Conservation (phyloP, 2,888 invertebrate genomes). For the Thyatira batis region DNA sequence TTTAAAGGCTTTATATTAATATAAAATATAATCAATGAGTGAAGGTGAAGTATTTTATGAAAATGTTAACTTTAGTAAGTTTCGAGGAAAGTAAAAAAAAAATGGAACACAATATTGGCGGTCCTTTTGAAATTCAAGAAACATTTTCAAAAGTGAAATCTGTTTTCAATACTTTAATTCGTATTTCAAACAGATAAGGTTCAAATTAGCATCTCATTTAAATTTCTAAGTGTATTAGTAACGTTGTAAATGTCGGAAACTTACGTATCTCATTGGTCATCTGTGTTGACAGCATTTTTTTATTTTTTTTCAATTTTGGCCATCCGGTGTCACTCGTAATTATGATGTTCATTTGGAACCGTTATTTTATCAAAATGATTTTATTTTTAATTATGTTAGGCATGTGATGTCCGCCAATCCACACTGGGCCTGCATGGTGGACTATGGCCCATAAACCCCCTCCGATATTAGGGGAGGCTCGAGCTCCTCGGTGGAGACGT, state of each 20-base stretch:
- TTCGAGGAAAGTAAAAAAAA: slow-evolving; percentile 11
- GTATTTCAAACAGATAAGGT: neutral
- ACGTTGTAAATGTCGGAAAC: slow-evolving; percentile 7
- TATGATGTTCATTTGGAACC: neutral
- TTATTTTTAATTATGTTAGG: too few species aligned
- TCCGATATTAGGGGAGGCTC: too few species aligned
- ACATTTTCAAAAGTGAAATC: neutral
- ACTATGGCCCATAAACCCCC: too few species aligned
- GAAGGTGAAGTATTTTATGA: too few species aligned
- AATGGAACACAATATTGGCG: slow-evolving; percentile 21
- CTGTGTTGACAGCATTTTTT: slow-evolving; percentile 22
- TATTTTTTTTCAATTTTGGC: slow-evolving; percentile 2
- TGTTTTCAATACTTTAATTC: neutral
- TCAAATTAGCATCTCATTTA: neutral
- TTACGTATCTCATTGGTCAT: slow-evolving; percentile 20
- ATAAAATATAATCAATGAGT: neutral
- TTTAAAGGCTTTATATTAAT: too few species aligned
- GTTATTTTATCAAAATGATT: neutral
- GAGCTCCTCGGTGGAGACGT: too few species aligned
- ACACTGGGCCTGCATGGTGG: too few species aligned
- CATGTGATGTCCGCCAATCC: too few species aligned
- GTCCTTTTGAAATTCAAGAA: slow-evolving; percentile 18
- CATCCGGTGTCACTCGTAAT: neutral
- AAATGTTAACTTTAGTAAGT: too few species aligned
- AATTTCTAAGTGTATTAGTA: neutral